A percentile compares a stretch with the other conserved stretches of the same genome.
phyloP scores from a whole-genome alignment of 1,140 invertebrate genomes.

The Bombus ignitus region DNA sequence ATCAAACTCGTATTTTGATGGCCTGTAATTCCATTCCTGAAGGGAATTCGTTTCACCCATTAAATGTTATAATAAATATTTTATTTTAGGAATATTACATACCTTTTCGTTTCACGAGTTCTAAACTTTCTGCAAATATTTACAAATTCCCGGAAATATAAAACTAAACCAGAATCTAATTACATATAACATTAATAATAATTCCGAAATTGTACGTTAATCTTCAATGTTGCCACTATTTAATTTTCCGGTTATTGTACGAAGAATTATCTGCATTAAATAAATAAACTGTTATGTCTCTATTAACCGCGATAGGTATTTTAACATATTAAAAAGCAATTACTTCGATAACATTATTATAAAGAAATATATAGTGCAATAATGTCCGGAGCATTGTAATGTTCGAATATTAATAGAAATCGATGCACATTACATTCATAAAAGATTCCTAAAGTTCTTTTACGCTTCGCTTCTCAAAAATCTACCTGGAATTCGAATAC shows the following conservation, averaged over 20 bases:
- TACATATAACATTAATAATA: neutral
- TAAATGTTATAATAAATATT: neutral
- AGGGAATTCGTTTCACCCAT: neutral
- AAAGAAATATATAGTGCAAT: neutral
- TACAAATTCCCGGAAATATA: neutral
- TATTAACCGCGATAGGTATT: no score
- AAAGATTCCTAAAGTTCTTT: neutral
- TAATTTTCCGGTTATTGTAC: no score
- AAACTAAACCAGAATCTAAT: neutral
- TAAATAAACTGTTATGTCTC: no score
- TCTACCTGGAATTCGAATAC: neutral
- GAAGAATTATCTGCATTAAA: no score
- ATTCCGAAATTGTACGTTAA: no score
- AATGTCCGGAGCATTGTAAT: no score
- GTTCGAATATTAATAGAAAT: neutral
- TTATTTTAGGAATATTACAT: neutral
- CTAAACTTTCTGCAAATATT: neutral
- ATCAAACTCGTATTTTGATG: neutral
- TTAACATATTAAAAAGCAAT: no score
- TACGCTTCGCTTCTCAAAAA: neutral
- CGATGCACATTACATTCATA: accelerated
- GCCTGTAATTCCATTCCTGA: neutral
- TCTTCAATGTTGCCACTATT: no score
- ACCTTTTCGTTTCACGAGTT: neutral
- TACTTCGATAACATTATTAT: no score